Conservation (phyloP, 2,888 invertebrate species). For the Dorcus hopei region DNA sequence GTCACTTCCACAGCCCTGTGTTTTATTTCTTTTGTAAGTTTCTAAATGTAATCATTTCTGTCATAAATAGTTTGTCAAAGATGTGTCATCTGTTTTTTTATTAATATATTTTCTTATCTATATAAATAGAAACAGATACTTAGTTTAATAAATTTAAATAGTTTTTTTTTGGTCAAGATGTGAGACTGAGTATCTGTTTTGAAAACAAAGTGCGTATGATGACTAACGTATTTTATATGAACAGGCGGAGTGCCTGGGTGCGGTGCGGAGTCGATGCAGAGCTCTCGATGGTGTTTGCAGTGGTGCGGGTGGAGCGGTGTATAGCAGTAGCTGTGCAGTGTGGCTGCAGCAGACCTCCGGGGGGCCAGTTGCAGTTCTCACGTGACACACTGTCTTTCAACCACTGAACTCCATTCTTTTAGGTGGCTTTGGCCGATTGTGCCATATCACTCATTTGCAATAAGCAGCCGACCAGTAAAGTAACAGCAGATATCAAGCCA, state of each 20-base stretch:
- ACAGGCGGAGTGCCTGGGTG: constrained; percentile 33
- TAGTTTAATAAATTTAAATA: neutral
- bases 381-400: constrained; percentile 19
- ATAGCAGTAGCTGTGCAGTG: constrained; percentile 29
- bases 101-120: neutral
- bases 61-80: constrained; percentile 1
- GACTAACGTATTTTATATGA: constrained; percentile 31
- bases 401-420: constrained; percentile 9
- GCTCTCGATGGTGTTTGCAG: constrained; percentile 26
- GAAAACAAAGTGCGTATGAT: constrained; percentile 6
- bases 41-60: constrained; percentile 1
- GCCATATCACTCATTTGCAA: neutral
- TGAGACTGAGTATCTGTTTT: constrained; percentile 12
- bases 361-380: constrained; percentile 27
- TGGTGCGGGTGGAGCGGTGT: constrained; percentile 27
- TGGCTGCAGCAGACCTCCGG: constrained; percentile 30
- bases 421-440: neutral
- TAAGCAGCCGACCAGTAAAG: too few relatives aligned
- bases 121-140: neutral
- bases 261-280: constrained; percentile 43
- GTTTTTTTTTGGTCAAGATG: neutral
- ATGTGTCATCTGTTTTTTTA: neutral
- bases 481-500: too few relatives aligned
- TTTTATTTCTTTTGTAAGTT: neutral
- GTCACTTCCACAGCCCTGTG: neutral